Conservation (phyloP, 2,113 vertebrate species). For the Aptenodytes patagonicus region DNA sequence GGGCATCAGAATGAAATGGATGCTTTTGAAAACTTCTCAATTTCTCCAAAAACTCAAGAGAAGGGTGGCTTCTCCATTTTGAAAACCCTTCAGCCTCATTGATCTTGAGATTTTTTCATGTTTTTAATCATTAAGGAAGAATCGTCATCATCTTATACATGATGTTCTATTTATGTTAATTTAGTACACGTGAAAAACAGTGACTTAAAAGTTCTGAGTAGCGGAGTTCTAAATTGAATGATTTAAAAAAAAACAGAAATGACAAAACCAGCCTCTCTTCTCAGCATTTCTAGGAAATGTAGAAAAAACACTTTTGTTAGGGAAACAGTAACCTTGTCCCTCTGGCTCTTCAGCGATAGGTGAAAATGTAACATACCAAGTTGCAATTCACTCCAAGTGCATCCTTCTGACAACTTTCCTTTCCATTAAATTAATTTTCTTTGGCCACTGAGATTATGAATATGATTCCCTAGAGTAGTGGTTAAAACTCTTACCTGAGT, state of each 20-base stretch:
- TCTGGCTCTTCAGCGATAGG: not conserved
- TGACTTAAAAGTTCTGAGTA: not conserved
- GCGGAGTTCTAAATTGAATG: not conserved
- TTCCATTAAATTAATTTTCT: not conserved
- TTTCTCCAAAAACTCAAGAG: not conserved
- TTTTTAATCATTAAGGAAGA: not conserved
- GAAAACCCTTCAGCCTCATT: not conserved
- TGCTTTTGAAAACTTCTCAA: not conserved
- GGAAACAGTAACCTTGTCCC: not conserved
- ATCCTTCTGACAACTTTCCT: not conserved
- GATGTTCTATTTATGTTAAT: not conserved
- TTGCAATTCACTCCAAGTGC: not conserved
- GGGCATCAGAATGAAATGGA: not conserved
- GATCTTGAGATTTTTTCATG: not conserved
- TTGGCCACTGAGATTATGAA: not conserved
- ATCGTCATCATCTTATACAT: fast-evolving
- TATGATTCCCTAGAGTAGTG: not conserved
- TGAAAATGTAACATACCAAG: not conserved
- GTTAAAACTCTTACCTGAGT: not conserved
- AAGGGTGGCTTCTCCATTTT: not conserved
- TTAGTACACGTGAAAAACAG: not conserved
- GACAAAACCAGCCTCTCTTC: not conserved
- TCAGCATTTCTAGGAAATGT: not conserved
- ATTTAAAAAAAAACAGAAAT: not conserved
- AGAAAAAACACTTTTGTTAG: not conserved